Base-by-base conservation (phyloP, 2,888 invertebrate species). In the Acholoe squamosa region DNA sequence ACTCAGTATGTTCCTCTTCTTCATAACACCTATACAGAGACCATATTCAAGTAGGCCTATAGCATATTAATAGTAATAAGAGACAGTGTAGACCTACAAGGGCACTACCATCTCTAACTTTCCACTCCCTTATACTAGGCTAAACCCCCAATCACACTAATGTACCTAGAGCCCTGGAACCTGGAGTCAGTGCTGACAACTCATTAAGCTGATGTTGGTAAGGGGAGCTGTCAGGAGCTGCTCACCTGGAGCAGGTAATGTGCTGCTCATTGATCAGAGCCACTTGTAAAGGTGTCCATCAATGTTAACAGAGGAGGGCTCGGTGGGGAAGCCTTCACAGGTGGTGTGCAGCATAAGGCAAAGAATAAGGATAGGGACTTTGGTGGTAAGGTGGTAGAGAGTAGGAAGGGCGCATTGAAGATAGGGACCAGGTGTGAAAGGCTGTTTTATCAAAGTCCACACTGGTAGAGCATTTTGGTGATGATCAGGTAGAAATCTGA, bases 211-310 rank as follows among this genome's bases (percentile, higher is more conserved):
- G 71, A 28, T 71, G 71, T 16, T 14, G 28, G 71, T 71, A 28
- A 28, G 28, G 25, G 71, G 71, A 71, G 71, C 31, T 61, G 22
- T 28, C 16, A 5, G 71, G 71, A 71, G 71, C 31, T 61, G 22
- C 71, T 28, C 71, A 71, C 71, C 71, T 71, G 71, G 25, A 14
- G 14, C 71, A 71, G 71, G 71, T 71, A 71, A 28, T 71, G 71
- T 28, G 14, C 28, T 14, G 71, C 28, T 28, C 71, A 71, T 71
- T 71, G 71, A 71, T 28, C 71, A 3, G 19, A n/a, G 31, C 14
- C 71, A 71, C 71, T 28, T 71, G n/a, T 14, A 71, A 14, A 71
- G 71, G 28, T 28, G 71, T 28, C 14, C 71, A 28, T 71, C 71
- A 28, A 71, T 71, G 71, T 3, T 10, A 43, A 43, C 5, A 10